Base-by-base conservation (phyloP, 2,113 vertebrate genomes). In the Ginglymostoma cirratum region DNA sequence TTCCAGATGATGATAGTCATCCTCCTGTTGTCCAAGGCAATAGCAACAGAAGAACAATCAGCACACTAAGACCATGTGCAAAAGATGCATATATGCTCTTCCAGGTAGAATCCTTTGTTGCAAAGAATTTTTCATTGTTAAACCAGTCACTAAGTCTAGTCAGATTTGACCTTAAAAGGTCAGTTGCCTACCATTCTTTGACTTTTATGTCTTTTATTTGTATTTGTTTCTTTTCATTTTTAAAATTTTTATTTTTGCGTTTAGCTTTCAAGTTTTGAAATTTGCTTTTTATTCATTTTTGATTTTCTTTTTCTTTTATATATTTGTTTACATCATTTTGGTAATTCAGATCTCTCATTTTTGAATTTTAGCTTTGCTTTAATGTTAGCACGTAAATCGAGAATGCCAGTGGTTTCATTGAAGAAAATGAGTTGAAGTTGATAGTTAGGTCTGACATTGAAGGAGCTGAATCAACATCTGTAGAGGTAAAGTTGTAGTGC, bases 21-120 rank as follows among this genome's bases (percentile, higher is more conserved):
- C 98, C 98, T 95, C 97, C 98, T 95, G 97, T 98, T 80, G 97
- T 99, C 96, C 98, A 98, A 97, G 99, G 98, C 96, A 99, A 99
- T 96, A 99, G 99, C 97, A 99, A 99, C 97, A 98, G 99, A 96
- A 98, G 99, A 96, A 99, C 98, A 90, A 98, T 99, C 96, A 99
- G 98, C 96, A 99, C 99, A 0, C 98, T 99, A 96, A 98, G 98
- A 96, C 99, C 99, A 52, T 99, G 99, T 97, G 99, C 99, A 96
- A 99, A 99, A 97, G 99, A 99, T 95, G 99, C 99, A 12, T 99
- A 99, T 97, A 99, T 99, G 99, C 98, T 99, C 96, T 99, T 99
- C 97, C 99, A 99, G 99, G 99, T 99, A 98, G 90, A 17, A 17
- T 21, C 23, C 0, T 30, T 67, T 12, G 5, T 65, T 65, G 55